Evolutionary conservation across 2,113 vertebrate species (phyloP), one percentile per base, ranked within the genome.

Genomic region (Nannobrachium achirus): DNA sequence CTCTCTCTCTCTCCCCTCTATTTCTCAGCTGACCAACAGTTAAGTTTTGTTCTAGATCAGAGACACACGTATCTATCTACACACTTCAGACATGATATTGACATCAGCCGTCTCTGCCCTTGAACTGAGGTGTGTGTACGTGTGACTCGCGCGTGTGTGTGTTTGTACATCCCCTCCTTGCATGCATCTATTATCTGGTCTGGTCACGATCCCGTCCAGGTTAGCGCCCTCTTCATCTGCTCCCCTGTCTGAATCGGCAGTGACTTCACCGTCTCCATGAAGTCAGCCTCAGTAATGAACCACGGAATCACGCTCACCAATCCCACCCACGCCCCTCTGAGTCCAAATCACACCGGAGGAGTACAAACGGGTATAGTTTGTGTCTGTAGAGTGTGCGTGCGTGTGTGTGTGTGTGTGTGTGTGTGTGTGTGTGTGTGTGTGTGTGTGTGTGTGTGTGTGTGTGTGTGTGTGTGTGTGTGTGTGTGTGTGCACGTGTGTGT

Each of bases 241-340:
- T 65, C 19, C 20, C 33, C 63, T 63, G 41, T 60, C 74, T 71
- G 76, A 81, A 71, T 84, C 76, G 71, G 66, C 63, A 6, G 62
- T 90, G 90, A 90, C 80, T 88, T 91, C 88, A 90, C 78, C 85
- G 82, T 38, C 70, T 62, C 52, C 15, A 88, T 92, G 90, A 93
- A 91, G 88, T 93, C 90, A 93, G 89, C 86, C 85, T 93, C 75
- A 58, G 79, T 91, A 90, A 92, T 89, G 78, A 81, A 77, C 56
- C 65, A 39, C 72, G 48, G 63, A 73, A 42, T 16, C 65, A 62
- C 25, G 7, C 18, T 40, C 63, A 64, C 44, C 1, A 51, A 39
- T 75, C 75, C 75, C 78, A 25, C 25, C 14, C 9, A 33, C 25
- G 15, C 59, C 83, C 78, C 83, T 67, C 13, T 51, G 55, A 45